phyloP scores from a whole-genome alignment of 2,888 invertebrate species.

The Erebia palarica region DNA sequence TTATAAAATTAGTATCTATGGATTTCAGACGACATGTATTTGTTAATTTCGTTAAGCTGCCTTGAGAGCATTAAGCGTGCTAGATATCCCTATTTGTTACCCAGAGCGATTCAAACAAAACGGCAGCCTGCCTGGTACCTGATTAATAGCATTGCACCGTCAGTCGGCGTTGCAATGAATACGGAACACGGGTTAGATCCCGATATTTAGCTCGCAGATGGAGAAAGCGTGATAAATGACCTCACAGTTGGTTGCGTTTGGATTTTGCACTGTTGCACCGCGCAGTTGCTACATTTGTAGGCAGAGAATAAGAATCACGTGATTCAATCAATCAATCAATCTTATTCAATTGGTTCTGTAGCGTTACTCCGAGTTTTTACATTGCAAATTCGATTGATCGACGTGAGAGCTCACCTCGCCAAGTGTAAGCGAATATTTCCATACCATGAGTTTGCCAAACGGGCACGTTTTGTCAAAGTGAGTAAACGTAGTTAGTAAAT shows the following conservation, averaged over 20 bases:
- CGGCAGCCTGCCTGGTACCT: constrained; percentile 62
- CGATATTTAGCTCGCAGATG: constrained; percentile 51
- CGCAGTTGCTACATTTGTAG: constrained; percentile 12
- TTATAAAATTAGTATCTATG: too few species aligned
- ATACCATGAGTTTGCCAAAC: too few species aligned
- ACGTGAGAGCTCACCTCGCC: too few species aligned
- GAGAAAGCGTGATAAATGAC: constrained; percentile 45
- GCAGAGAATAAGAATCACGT: too few species aligned
- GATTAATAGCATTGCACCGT: constrained; percentile 74
- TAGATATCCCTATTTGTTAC: background rate
- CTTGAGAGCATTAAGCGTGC: background rate
- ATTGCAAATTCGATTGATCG: too few species aligned
- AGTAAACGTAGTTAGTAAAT: too few species aligned
- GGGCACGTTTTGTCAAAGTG: too few species aligned
- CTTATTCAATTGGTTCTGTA: too few species aligned
- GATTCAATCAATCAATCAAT: too few species aligned
- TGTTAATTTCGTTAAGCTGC: background rate
- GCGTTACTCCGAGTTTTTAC: too few species aligned
- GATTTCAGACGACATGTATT: background rate
- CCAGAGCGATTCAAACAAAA: constrained; percentile 63
- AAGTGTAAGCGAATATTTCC: too few species aligned
- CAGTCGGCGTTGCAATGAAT: constrained; percentile 65
- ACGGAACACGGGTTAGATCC: constrained; percentile 67
- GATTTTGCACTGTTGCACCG: constrained; percentile 25
- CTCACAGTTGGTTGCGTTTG: constrained; percentile 32